Conservation (phyloP, 2,113 vertebrate genomes). For the Cricetomys ansorgei region DNA sequence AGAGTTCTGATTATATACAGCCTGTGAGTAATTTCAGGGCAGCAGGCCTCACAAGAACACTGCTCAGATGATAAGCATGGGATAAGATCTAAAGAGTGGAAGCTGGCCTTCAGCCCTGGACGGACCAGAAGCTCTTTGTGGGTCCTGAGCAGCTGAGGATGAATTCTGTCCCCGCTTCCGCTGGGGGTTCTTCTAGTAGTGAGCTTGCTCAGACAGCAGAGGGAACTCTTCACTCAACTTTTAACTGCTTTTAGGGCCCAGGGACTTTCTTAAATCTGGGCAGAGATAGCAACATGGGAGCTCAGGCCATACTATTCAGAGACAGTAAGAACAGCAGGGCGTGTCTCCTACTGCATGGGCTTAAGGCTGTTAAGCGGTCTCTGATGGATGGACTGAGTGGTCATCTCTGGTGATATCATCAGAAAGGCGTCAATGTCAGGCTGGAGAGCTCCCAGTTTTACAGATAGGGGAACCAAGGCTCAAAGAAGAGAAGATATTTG, state of each 20-base stretch:
- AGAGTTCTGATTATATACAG: not conserved
- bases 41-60: not conserved
- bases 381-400: not conserved
- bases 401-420: not conserved
- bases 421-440: not conserved
- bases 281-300: not conserved
- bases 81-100: not conserved
- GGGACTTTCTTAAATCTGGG: not conserved
- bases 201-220: constrained; percentile 59
- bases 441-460: not conserved
- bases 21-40: not conserved
- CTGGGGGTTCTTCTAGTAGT: not conserved
- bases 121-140: not conserved
- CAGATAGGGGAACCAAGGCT: not conserved
- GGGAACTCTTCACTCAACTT: constrained; percentile 63
- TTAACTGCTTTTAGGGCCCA: not conserved
- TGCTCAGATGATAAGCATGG: not conserved
- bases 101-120: not conserved
- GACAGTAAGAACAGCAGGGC: not conserved
- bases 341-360: not conserved
- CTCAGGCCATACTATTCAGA: not conserved
- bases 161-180: not conserved
- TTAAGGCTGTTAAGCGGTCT: not conserved
- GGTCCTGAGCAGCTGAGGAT: not conserved
- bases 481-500: not conserved